Percentiles rank a stretch among this genome's conserved stretches.
phyloP scores from a whole-genome alignment of 2,888 invertebrate genomes.

The Alentia gelatinosa region DNA sequence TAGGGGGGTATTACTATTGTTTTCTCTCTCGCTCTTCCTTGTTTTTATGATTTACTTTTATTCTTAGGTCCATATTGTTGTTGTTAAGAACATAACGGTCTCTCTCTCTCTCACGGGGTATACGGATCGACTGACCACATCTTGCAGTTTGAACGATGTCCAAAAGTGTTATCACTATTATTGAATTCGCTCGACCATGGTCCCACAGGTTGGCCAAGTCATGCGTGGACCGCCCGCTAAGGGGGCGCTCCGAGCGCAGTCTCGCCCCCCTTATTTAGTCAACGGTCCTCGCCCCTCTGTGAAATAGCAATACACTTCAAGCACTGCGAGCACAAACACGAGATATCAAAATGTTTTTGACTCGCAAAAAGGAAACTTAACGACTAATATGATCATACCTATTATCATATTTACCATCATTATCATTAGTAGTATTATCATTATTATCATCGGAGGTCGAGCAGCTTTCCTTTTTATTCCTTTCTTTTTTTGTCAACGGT shows the following conservation, averaged over 20 bases:
- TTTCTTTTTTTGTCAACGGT: too few species aligned
- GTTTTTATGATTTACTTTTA: not conserved
- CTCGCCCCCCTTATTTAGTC: not conserved
- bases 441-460: not conserved
- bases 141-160: not conserved
- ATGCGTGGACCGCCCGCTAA: not conserved
- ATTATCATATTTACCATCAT: not conserved
- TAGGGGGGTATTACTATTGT: too few species aligned
- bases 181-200: slow-evolving; percentile 39
- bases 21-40: too few species aligned
- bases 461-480: not conserved
- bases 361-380: not conserved
- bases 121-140: not conserved
- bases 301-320: not conserved
- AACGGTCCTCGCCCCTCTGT: not conserved
- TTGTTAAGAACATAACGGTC: too few species aligned
- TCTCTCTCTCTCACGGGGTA: too few species aligned
- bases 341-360: slow-evolving; percentile 9
- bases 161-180: not conserved
- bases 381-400: not conserved
- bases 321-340: not conserved
- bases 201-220: not conserved
- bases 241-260: not conserved
- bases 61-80: too few species aligned
- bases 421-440: not conserved